Conservation (phyloP, 2,113 vertebrate genomes). For the Halichoerus grypus region DNA sequence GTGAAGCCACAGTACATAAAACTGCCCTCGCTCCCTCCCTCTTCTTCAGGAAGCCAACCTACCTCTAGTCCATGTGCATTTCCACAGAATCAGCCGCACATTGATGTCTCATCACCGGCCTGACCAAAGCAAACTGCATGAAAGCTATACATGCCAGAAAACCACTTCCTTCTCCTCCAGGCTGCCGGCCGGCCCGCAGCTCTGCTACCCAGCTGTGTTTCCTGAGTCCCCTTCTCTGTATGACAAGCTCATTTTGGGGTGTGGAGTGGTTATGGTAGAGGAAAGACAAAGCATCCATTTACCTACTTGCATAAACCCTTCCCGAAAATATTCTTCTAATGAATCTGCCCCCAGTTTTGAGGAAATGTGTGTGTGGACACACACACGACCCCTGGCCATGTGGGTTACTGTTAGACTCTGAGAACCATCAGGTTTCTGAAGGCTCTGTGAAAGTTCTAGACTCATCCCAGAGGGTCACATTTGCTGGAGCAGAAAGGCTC, state of each 20-base stretch:
- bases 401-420: background rate
- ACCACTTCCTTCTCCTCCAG: background rate
- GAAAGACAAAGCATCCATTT: background rate
- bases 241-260: background rate
- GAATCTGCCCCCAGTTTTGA: background rate
- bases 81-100: background rate
- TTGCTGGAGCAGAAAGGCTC: background rate
- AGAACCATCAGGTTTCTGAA: background rate
- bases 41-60: background rate
- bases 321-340: background rate
- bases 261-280: accelerated
- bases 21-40: background rate
- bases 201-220: background rate
- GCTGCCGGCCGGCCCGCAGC: accelerated
- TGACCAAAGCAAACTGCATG: background rate
- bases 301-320: background rate
- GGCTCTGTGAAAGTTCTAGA: background rate
- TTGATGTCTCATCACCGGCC: background rate
- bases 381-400: no score
- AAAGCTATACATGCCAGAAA: background rate
- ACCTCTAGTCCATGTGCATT: background rate
- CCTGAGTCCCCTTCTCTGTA: accelerated
- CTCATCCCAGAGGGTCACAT: background rate
- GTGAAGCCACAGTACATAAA: background rate
- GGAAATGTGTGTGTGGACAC: accelerated